These are phyloP conservation scores for Alauda arvensis DNA, from an alignment of 2,797 vertebrate species.

Conservation along the genomic window DNA sequence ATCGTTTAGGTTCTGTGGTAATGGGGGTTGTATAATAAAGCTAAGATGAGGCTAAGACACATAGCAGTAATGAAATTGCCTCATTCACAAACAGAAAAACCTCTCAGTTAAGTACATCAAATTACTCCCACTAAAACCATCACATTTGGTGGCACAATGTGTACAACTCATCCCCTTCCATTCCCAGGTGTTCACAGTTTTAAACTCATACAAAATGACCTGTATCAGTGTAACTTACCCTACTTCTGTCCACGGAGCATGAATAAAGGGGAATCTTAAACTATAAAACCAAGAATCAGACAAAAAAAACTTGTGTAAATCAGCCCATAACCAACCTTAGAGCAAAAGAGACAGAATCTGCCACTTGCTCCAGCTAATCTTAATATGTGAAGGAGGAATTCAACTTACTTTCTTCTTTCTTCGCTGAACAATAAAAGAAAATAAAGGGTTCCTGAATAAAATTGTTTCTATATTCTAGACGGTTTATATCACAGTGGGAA, in stretches of 20 bases:
- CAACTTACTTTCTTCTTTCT: neutral
- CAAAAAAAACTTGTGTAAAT: neutral
- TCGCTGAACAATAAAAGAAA: neutral
- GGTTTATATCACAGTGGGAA: neutral
- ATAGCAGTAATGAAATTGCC: neutral
- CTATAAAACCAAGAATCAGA: neutral
- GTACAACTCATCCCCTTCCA: neutral
- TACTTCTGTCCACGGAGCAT: neutral
- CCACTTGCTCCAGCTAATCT: neutral
- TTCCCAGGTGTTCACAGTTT: neutral
- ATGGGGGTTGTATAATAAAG: neutral
- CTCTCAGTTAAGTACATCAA: neutral
- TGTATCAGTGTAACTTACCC: neutral
- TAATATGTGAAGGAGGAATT: neutral
- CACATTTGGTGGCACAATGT: neutral
- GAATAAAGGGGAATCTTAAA: neutral
- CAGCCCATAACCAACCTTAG: neutral
- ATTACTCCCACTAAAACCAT: neutral
- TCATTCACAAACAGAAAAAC: slow-evolving; percentile 18
- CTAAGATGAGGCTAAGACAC: neutral
- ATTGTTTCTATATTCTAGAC: neutral
- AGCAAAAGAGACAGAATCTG: neutral
- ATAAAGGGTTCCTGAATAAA: neutral
- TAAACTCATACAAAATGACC: neutral
- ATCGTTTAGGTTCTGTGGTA: neutral